Percentiles rank a stretch among this genome's conserved stretches.
phyloP scores from a whole-genome alignment of 2,113 vertebrate genomes.

The Crypturellus undulatus region DNA sequence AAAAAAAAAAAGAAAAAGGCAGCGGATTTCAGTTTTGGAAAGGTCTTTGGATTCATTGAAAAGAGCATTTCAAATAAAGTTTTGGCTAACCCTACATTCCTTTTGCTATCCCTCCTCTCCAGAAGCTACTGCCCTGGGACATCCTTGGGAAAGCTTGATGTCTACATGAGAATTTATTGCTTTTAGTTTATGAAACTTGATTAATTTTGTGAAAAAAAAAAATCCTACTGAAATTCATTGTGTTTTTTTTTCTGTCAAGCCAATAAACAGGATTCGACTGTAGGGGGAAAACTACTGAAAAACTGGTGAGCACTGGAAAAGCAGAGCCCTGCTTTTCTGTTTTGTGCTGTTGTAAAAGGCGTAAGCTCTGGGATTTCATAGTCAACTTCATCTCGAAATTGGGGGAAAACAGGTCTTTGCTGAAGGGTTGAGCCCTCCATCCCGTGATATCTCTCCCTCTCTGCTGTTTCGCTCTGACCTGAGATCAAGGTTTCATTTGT shows the following conservation, averaged over 20 bases:
- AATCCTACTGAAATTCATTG: neutral
- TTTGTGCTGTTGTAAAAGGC: neutral
- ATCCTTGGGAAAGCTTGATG: neutral
- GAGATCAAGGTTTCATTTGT: neutral
- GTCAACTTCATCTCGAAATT: neutral
- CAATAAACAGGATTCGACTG: neutral
- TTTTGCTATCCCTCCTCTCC: constrained; percentile 33
- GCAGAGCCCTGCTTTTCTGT: neutral
- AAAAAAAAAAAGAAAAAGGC: neutral
- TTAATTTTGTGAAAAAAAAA: constrained; percentile 1
- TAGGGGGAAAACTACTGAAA: neutral
- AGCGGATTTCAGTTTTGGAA: neutral
- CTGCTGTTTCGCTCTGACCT: neutral
- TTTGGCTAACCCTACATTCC: constrained; percentile 55
- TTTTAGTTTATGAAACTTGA: constrained; percentile 34
- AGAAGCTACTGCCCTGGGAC: constrained; percentile 47
- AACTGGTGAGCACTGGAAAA: neutral
- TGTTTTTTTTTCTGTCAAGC: neutral
- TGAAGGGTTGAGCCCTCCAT: neutral
- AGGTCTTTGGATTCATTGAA: neutral
- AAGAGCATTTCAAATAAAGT: constrained; percentile 25
- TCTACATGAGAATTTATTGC: constrained; percentile 51
- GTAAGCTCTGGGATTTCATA: neutral
- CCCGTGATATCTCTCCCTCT: too few relatives aligned
- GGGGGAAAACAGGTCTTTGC: neutral